Percentiles rank a stretch among this genome's conserved stretches.
These are phyloP conservation scores for Urocolius indicus DNA, from an alignment of 2,113 vertebrate genomes.

Conservation along the genomic window DNA sequence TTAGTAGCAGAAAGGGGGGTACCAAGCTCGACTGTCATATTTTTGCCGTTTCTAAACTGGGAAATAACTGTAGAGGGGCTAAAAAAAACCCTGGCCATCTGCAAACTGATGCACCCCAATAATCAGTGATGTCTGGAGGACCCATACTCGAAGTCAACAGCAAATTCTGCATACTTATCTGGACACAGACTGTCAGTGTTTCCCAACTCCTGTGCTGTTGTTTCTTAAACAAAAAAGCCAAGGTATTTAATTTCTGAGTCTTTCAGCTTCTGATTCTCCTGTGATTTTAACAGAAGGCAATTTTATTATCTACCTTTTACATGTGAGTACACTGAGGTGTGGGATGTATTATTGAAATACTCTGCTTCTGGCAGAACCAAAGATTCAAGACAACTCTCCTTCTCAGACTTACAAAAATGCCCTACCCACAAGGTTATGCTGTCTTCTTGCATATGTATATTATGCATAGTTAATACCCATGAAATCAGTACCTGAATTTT, in stretches of 20 bases:
- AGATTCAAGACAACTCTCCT: background rate
- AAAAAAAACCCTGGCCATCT: background rate
- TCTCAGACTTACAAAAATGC: background rate
- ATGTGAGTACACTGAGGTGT: background rate
- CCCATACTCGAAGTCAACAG: background rate
- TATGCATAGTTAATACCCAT: constrained; percentile 25
- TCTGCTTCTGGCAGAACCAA: background rate
- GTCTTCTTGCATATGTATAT: background rate
- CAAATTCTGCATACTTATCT: background rate
- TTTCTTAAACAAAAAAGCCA: background rate
- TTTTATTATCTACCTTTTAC: background rate
- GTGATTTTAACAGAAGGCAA: background rate
- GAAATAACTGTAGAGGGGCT: background rate
- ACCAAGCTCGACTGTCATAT: background rate
- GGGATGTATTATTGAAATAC: background rate
- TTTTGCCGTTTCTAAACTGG: background rate
- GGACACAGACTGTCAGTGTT: background rate
- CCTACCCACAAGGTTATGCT: constrained; percentile 21
- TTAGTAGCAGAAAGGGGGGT: background rate
- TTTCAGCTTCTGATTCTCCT: background rate
- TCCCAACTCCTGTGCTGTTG: background rate
- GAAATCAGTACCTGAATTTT: constrained; percentile 54
- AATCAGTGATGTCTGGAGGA: background rate
- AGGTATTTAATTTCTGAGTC: background rate
- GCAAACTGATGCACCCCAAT: background rate